Conservation (phyloP, 92 coral and sea anemone species). For the Epizoanthus illoricatus region DNA sequence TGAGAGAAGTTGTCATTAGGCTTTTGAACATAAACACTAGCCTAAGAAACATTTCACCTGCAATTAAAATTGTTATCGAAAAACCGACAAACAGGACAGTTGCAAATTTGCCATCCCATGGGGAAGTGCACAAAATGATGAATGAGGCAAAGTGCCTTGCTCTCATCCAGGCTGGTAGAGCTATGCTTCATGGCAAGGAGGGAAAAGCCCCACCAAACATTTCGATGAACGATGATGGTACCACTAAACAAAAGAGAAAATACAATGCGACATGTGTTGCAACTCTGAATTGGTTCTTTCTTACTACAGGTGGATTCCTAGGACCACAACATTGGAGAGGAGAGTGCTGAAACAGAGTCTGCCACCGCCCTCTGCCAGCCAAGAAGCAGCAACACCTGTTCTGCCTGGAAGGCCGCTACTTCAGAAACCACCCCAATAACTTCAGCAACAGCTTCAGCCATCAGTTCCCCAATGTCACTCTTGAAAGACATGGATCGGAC, state of each 20-base stretch:
- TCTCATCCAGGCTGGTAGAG: conserved; percentile 25
- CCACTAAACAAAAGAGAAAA: conserved; percentile 13
- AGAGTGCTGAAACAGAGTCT: too few relatives aligned
- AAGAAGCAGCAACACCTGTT: too few relatives aligned
- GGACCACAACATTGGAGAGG: too few relatives aligned
- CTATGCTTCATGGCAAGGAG: conserved; percentile 23
- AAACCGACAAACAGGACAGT: conserved; percentile 2
- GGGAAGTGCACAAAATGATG: conserved; percentile 33
- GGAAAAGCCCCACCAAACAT: conserved; percentile 18
- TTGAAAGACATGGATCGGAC: too few relatives aligned
- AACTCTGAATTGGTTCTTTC: too few relatives aligned
- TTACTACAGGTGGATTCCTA: too few relatives aligned
- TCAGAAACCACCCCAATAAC: too few relatives aligned
- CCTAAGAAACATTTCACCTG: conserved; percentile 18
- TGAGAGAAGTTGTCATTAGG: conserved; percentile 9
- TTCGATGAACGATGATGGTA: conserved; percentile 20
- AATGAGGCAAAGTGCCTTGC: conserved; percentile 33
- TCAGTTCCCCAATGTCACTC: too few relatives aligned
- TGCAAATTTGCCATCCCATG: conserved; percentile 17
- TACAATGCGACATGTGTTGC: conserved; percentile 10
- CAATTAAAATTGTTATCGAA: conserved; percentile 14
- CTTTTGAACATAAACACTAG: conserved; percentile 19
- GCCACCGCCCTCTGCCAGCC: too few relatives aligned
- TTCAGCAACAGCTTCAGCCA: too few relatives aligned
- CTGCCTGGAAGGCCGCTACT: too few relatives aligned